Conservation (phyloP, 2,888 invertebrate species). For the Embidobia sp. region DNA sequence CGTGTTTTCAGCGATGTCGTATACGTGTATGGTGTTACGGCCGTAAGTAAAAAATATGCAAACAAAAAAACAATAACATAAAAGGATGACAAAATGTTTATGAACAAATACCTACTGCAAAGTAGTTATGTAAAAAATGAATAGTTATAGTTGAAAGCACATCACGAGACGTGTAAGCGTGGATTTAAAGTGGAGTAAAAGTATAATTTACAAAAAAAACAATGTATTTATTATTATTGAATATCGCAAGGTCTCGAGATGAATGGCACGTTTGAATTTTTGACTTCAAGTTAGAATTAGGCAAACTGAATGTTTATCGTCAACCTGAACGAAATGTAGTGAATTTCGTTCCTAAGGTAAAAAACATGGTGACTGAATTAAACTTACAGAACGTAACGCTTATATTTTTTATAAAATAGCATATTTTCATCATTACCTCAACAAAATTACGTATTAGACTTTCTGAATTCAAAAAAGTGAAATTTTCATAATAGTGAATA, state of each 20-base stretch:
- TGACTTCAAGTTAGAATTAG: conserved; percentile 28
- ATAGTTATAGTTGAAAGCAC: conserved; percentile 66
- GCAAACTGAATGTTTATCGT: conserved; percentile 14
- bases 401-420: too few relatives aligned
- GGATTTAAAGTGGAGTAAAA: conserved; percentile 69
- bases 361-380: too few relatives aligned
- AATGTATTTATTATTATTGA: conserved; percentile 66
- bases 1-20: conserved; percentile 69
- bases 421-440: too few relatives aligned
- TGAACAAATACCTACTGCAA: conserved; percentile 63
- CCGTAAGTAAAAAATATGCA: conserved; percentile 35
- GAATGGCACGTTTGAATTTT: conserved; percentile 13
- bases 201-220: conserved; percentile 72
- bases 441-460: too few relatives aligned
- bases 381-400: too few relatives aligned
- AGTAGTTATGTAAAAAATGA: conserved; percentile 66
- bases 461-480: too few relatives aligned
- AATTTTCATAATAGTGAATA: too few relatives aligned
- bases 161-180: conserved; percentile 66
- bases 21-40: conserved; percentile 65
- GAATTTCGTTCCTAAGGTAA: too few relatives aligned
- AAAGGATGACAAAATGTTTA: conserved; percentile 48
- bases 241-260: conserved; percentile 4
- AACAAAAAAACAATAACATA: conserved; percentile 22
- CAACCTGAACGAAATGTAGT: too few relatives aligned